Percentiles rank a stretch among this genome's conserved stretches.
Conservation (phyloP, 1,140 invertebrate genomes). For the Megalopta genalis region DNA sequence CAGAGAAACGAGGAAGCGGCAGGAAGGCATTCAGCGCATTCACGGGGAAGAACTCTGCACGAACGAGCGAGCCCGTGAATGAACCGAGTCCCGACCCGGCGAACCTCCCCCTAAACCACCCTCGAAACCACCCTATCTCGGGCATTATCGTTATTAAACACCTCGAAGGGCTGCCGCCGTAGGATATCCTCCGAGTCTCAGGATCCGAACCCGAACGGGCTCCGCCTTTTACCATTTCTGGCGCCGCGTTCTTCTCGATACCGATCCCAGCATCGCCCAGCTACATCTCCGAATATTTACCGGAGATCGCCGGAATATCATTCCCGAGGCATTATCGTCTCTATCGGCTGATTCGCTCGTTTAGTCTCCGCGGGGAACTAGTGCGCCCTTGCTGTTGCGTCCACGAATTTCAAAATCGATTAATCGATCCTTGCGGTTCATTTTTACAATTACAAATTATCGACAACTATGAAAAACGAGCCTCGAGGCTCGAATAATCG, state of each 20-base stretch:
- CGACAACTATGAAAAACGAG: too few relatives aligned
- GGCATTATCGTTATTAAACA: constrained; percentile 80
- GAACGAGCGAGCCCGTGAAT: constrained; percentile 73
- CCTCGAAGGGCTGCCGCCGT: constrained; percentile 59
- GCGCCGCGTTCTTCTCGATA: not conserved
- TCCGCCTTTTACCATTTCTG: not conserved
- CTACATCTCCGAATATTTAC: not conserved
- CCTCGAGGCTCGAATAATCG: too few relatives aligned
- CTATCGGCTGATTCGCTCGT: too few relatives aligned
- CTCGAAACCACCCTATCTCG: constrained; percentile 70
- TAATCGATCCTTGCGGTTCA: too few relatives aligned
- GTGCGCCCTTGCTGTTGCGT: too few relatives aligned
- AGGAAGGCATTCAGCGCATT: constrained; percentile 75
- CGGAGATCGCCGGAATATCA: too few relatives aligned
- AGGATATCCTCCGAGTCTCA: constrained; percentile 36
- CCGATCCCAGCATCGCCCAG: not conserved
- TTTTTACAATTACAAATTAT: too few relatives aligned
- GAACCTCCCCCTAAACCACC: constrained; percentile 49
- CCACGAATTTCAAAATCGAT: too few relatives aligned
- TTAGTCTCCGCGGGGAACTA: too few relatives aligned
- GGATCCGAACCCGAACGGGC: constrained; percentile 12
- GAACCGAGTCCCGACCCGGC: constrained; percentile 70
- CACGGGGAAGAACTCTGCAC: constrained; percentile 72
- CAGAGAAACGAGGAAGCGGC: constrained; percentile 22
- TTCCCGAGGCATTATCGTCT: too few relatives aligned